Conservation (phyloP, 2,113 vertebrate genomes). For the Cinclus cinclus region DNA sequence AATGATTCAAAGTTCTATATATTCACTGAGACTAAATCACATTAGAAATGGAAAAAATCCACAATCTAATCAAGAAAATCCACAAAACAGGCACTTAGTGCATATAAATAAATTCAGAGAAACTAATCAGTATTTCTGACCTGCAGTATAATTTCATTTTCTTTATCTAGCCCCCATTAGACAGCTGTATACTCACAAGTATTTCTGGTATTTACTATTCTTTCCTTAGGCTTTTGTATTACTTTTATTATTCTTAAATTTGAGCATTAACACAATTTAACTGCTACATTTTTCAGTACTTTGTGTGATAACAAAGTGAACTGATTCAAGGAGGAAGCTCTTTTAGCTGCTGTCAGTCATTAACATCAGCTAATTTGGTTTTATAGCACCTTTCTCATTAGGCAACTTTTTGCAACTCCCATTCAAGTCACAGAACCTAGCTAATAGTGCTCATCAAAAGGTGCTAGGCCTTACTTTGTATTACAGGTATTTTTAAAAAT, state of each 20-base stretch:
- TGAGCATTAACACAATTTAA: neutral
- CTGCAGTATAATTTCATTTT: neutral
- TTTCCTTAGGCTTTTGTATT: neutral
- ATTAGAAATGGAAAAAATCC: neutral
- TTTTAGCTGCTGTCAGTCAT: neutral
- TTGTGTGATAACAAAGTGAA: neutral
- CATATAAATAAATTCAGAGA: neutral
- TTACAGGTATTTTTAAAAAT: slow-evolving; percentile 9
- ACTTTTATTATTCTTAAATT: neutral
- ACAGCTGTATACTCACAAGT: neutral
- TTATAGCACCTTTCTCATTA: neutral
- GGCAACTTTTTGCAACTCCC: neutral
- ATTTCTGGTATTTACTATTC: neutral
- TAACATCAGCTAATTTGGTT: neutral
- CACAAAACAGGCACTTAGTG: neutral
- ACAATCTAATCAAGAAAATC: neutral
- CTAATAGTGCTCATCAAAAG: neutral
- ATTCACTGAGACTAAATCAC: neutral
- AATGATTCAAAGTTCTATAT: neutral
- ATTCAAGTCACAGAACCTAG: neutral
- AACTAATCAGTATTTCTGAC: neutral
- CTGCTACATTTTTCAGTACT: neutral
- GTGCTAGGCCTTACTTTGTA: neutral
- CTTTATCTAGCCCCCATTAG: neutral
- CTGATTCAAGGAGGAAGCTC: neutral